These are phyloP conservation scores for Enoplosus armatus DNA, from an alignment of 2,797 vertebrate genomes.

Conservation along the genomic window DNA sequence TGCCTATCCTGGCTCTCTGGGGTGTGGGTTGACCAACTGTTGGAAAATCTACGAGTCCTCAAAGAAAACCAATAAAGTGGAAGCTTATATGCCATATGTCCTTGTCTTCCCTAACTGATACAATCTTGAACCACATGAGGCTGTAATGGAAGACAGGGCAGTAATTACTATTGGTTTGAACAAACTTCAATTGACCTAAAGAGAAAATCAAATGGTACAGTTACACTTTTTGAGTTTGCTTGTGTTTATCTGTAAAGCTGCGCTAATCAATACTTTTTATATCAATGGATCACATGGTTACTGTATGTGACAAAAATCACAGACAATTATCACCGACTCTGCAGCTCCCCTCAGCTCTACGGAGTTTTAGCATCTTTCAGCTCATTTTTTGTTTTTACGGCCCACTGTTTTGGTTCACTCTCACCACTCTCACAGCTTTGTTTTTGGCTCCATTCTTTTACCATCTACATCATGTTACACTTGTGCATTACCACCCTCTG, in stretches of 20 bases:
- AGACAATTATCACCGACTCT: neutral
- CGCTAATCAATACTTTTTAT: neutral
- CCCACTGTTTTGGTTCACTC: neutral
- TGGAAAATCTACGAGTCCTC: slow-evolving; percentile 21
- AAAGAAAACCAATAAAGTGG: slow-evolving; percentile 12
- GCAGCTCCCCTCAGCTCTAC: neutral
- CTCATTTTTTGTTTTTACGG: neutral
- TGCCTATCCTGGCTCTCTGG: neutral
- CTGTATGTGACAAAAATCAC: neutral
- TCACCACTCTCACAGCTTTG: neutral
- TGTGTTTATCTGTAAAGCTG: neutral
- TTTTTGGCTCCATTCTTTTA: too few relatives aligned
- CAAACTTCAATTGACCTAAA: neutral
- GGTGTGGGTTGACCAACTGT: neutral
- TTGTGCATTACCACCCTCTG: too few relatives aligned
- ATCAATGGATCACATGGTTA: neutral
- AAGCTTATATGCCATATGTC: slow-evolving; percentile 5
- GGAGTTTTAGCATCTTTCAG: neutral
- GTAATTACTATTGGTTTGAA: neutral
- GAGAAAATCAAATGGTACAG: neutral
- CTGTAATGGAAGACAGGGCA: neutral
- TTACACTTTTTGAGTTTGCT: neutral
- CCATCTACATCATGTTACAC: too few relatives aligned
- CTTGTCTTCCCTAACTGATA: slow-evolving; percentile 2
- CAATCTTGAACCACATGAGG: neutral